Conservation (phyloP, 2,113 vertebrate genomes). For the Euleptes europaea region DNA sequence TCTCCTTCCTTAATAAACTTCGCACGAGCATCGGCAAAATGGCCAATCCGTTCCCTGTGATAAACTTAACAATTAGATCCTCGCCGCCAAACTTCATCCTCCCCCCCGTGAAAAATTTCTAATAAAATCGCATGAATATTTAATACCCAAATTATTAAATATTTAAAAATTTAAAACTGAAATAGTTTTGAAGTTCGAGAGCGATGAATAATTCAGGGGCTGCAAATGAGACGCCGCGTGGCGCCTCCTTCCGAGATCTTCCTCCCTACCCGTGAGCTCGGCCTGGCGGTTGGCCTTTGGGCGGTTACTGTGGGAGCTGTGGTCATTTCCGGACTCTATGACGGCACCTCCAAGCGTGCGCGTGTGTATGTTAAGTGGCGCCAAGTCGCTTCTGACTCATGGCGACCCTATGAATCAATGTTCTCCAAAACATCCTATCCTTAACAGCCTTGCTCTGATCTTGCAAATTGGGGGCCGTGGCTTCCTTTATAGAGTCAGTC, state of each 20-base stretch:
- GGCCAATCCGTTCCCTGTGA: conserved; percentile 24
- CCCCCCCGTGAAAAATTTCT: conserved; percentile 59
- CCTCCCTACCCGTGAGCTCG: neutral
- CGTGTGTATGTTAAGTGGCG: no score
- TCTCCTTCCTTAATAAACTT: conserved; percentile 32
- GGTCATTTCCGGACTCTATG: neutral
- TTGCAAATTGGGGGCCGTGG: no score
- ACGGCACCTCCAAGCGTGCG: neutral
- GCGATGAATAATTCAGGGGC: conserved; percentile 74
- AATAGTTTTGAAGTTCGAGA: conserved; percentile 71
- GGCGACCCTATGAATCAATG: no score
- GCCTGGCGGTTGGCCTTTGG: neutral
- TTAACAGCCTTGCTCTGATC: no score
- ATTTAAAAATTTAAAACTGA: conserved; percentile 79
- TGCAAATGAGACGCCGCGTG: conserved; percentile 17
- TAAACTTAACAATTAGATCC: conserved; percentile 63
- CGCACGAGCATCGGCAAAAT: neutral
- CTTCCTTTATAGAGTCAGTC: no score
- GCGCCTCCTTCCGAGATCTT: conserved; percentile 12
- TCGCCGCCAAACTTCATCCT: conserved; percentile 42
- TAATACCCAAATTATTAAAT: conserved; percentile 81
- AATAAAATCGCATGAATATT: conserved; percentile 81
- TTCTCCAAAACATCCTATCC: no score
- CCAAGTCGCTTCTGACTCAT: no score
- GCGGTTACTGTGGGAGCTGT: neutral